Percentiles rank a stretch among this genome's conserved stretches.
phyloP scores from a whole-genome alignment of 2,888 invertebrate genomes.

The Pemphredon lugubris region DNA sequence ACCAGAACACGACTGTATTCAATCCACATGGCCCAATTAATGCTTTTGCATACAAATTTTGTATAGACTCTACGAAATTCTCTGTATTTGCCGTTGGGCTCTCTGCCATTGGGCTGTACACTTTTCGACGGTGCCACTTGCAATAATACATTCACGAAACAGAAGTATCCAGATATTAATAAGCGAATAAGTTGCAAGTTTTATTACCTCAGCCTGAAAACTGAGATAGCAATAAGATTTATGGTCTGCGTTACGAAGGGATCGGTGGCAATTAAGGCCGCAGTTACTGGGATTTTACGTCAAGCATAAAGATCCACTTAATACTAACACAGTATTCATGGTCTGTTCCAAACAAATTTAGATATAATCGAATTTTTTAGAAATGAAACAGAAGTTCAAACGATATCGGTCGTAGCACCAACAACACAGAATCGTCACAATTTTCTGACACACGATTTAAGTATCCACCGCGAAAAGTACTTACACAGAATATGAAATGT shows the following conservation, averaged over 20 bases:
- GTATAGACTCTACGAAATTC: conserved; percentile 38
- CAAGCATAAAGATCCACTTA: conserved; percentile 36
- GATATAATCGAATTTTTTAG: conserved; percentile 41
- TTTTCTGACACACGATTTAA: conserved; percentile 28
- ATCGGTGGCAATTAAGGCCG: conserved; percentile 24
- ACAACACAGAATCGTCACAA: conserved; percentile 26
- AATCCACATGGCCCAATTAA: conserved; percentile 46
- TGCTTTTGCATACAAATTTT: conserved; percentile 50
- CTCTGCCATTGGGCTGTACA: conserved; percentile 21
- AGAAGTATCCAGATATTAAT: conserved; percentile 33
- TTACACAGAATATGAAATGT: conserved; percentile 37
- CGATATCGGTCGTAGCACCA: conserved; percentile 38
- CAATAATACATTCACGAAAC: conserved; percentile 37
- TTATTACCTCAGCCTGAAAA: conserved; percentile 40
- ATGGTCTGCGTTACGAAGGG: conserved; percentile 24
- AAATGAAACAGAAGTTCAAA: conserved; percentile 40
- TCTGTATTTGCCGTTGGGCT: conserved; percentile 26
- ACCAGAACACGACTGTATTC: conserved; percentile 34
- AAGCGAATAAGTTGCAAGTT: conserved; percentile 39
- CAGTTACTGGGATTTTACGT: conserved; percentile 32
- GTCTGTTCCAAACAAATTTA: conserved; percentile 45
- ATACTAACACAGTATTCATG: conserved; percentile 50
- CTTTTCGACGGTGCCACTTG: neutral
- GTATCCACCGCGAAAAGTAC: conserved; percentile 52
- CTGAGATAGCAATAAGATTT: conserved; percentile 51